These are phyloP conservation scores for Argopecten irradians DNA, from an alignment of 1,140 invertebrate species.

Conservation along the genomic window DNA sequence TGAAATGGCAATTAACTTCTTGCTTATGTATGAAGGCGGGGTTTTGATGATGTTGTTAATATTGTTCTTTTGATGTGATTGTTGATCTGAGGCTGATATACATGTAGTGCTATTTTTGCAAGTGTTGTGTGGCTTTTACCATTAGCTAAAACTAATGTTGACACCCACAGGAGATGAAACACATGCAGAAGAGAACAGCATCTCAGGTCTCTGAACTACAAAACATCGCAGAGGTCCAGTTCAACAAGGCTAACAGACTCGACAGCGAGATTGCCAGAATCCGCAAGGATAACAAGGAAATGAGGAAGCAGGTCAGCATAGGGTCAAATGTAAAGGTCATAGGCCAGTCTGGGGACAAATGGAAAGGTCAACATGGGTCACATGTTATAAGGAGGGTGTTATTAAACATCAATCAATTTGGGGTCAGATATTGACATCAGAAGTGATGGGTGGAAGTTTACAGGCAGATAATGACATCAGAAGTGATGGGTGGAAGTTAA, in stretches of 20 bases:
- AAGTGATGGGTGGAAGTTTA: no score
- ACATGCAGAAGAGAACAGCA: conserved; percentile 62
- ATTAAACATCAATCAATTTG: no score
- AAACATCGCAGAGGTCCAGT: conserved; percentile 71
- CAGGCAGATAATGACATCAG: no score
- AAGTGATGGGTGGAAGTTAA: no score
- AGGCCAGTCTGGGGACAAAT: not conserved
- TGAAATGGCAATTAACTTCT: no score
- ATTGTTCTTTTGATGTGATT: not conserved
- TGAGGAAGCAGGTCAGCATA: conserved; percentile 57
- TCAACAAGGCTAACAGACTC: conserved; percentile 68
- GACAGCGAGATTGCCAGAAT: conserved; percentile 64
- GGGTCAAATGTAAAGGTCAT: not conserved
- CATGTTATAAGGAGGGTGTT: no score
- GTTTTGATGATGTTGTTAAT: not conserved
- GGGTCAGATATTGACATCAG: no score
- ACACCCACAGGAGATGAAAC: conserved; percentile 66
- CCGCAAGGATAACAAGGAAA: conserved; percentile 50
- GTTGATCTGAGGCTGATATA: not conserved
- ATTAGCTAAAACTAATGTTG: not conserved
- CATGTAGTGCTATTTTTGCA: not conserved
- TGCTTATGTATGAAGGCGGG: no score
- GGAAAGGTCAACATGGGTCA: not conserved
- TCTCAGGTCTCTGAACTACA: conserved; percentile 68
- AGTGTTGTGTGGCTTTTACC: not conserved